These are phyloP conservation scores for Epinotia bilunana DNA, from an alignment of 2,888 invertebrate species.

Conservation along the genomic window DNA sequence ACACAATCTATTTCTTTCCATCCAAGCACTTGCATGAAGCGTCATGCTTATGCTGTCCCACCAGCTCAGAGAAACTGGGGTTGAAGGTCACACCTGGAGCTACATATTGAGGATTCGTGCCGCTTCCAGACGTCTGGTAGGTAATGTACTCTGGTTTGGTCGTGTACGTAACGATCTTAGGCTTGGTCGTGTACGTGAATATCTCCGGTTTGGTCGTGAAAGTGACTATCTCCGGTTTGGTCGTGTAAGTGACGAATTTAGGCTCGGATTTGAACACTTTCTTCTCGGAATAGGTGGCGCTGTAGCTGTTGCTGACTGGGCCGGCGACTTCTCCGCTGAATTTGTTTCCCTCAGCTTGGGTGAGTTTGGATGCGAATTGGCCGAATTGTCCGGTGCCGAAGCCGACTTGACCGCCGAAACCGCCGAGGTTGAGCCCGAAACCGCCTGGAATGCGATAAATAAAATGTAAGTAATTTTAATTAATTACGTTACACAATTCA, in stretches of 20 bases:
- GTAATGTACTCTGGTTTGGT: constrained; percentile 67
- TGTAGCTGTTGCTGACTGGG: constrained; percentile 69
- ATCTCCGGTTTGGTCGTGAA: constrained; percentile 68
- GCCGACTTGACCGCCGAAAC: constrained; percentile 30
- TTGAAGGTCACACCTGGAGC: constrained; percentile 69
- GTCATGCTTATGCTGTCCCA: constrained; percentile 68
- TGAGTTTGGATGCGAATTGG: constrained; percentile 53
- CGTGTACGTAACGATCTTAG: constrained; percentile 57
- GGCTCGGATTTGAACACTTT: constrained; percentile 73
- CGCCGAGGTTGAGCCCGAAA: constrained; percentile 25
- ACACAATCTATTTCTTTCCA: constrained; percentile 62
- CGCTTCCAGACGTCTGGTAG: constrained; percentile 75
- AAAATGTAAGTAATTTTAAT: neutral
- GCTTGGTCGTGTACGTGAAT: constrained; percentile 63
- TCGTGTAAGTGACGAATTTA: constrained; percentile 67
- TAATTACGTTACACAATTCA: neutral
- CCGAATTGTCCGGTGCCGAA: constrained; percentile 40
- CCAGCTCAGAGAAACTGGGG: constrained; percentile 67
- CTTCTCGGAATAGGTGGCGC: constrained; percentile 70
- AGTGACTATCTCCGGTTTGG: constrained; percentile 67
- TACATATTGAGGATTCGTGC: constrained; percentile 72
- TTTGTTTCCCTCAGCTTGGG: constrained; percentile 53
- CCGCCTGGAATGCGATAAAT: constrained; percentile 22
- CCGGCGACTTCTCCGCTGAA: constrained; percentile 62
- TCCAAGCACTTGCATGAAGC: constrained; percentile 75